Evolutionary conservation across 1,140 invertebrate species (phyloP), one percentile per base, ranked within the genome.

Genomic region (Tetragonula clypearis): DNA sequence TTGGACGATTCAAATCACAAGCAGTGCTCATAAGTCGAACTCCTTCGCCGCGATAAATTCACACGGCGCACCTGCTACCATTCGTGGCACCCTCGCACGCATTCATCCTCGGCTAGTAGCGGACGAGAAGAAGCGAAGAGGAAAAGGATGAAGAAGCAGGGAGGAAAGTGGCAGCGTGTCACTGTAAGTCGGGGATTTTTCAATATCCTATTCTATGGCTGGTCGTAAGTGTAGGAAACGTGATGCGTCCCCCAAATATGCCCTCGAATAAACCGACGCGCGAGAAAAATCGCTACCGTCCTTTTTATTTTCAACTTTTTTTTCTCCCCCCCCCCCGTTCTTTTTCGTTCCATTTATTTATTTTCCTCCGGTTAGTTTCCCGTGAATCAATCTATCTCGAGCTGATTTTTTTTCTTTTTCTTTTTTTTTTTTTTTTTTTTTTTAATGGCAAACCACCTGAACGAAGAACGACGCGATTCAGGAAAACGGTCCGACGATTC

Each of bases 111-210:
- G 68, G 56, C 72, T 71, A 56, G 72, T 65, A 66, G 66, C 77
- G 55, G 75, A 62, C 75, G 74, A 75, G 69, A 75, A 68, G 79
- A 75, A 68, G 79, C 71, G 74, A 60, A 76, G 72, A 88, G 86
- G 82, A 77, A 86, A 69, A 55, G 41, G 56, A 56, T 21, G 71
- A 69, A 2, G 55, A 12, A 23, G 30, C 21, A 30, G 56, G 58
- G 77, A 26, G 75, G 62, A 69, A 69, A 56, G 81, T 75, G 82
- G 78, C 53, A 84, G 83, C 74, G 81, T 84, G 86, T 89, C 86
- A 89, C 88, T 87, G 87, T 88, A 90, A 92, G 87, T 23, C 89
- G 75, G 90, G 86, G 89, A 92, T 92, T 92, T 92, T 92, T 92
- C 92, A 92, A 91, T 91, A 91, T 91, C 82, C 88, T 82, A 90